Evolutionary conservation across 2,888 invertebrate species (phyloP), one percentile per base, ranked within the genome.

Genomic region (Macaria notata): DNA sequence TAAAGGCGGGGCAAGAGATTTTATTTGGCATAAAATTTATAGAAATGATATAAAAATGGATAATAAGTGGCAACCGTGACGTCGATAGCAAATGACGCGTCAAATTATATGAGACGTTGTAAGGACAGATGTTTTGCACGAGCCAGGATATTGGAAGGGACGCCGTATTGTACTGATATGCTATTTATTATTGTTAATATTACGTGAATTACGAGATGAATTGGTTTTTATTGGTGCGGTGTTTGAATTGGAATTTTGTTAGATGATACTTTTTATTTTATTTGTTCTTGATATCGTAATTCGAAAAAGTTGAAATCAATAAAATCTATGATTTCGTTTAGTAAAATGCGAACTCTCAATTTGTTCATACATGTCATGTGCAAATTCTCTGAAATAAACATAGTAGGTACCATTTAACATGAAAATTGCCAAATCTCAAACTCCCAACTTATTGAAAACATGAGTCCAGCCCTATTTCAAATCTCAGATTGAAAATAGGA

Each of bases 21-120:
- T 86, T 88, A 88, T 90, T 87, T 86, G 86, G 79, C 88, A 82
- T 86, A 79, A 82, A 86, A 88, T 88, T 77, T 82, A 82, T 85
- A 81, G 77, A 78, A 81, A 83, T 81, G 76, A 81, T 78, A 85
- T 84, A 84, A 86, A 88, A 86, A 86, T 85, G 59, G 79, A 78
- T 88, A 83, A 86, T 87, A 83, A 83, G 86, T 84, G 85, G 79
- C 82, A 89, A 86, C 86, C 85, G 87, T 88, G 86, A 79, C 84
- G 71, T 61, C 62, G 65, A 64, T 65, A 74, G 75, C 82, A 80
- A 88, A 88, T 88, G 89, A 84, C 66, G 77, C 84, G 83, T 62
- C 79, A 81, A 84, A 88, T 83, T 70, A 36, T 19, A 19, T 69
- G 62, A 56, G 63, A 63, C 57, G 46, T 56, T 48, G 53, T 64